phyloP scores from a whole-genome alignment of 2,888 invertebrate species.

The Heliconius cydno region DNA sequence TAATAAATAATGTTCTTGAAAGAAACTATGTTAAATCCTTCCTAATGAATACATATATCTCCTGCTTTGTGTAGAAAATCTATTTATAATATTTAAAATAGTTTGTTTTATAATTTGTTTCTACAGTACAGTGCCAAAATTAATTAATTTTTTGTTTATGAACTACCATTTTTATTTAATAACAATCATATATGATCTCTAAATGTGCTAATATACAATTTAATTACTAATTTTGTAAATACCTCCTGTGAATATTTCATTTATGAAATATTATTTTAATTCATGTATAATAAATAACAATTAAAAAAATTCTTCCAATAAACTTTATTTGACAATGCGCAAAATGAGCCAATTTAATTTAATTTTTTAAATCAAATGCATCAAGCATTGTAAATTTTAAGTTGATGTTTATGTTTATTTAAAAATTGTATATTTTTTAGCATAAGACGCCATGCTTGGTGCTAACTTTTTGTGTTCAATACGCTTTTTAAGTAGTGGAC shows the following conservation, averaged over 20 bases:
- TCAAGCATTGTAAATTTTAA: constrained; percentile 2
- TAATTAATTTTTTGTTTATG: not conserved
- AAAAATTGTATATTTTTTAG: constrained; percentile 11
- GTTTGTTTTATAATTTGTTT: not conserved
- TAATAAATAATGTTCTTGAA: not conserved
- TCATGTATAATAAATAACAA: not conserved
- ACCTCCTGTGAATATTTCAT: not conserved
- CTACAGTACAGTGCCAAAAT: constrained; percentile 18
- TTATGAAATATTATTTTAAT: constrained; percentile 5
- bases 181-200: constrained; percentile 7
- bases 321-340: not conserved
- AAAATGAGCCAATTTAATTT: not conserved
- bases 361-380: not conserved
- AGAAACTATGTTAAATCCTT: not conserved
- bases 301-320: not conserved
- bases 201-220: constrained; percentile 22
- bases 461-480: constrained; percentile 68
- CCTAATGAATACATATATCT: not conserved
- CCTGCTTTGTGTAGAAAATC: not conserved
- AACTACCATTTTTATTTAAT: constrained; percentile 16
- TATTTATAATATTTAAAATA: not conserved
- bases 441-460: constrained; percentile 53
- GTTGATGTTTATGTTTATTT: constrained; percentile 23
- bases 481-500: constrained; percentile 50
- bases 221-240: constrained; percentile 21